Conservation (phyloP, 2,888 invertebrate species). For the Nasonovia ribisnigri region DNA sequence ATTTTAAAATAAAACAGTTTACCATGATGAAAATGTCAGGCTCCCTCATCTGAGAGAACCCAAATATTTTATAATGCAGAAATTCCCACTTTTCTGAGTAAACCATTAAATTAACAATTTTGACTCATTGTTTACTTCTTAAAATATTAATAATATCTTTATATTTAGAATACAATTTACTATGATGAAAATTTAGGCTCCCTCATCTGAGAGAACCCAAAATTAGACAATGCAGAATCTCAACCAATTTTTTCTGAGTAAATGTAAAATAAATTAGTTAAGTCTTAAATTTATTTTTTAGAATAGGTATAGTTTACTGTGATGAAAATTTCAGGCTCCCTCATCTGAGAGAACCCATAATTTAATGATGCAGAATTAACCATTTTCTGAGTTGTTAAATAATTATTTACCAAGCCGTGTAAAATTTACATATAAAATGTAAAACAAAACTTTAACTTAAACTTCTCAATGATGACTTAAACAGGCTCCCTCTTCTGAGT, state of each 20-base stretch:
- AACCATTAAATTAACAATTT: background rate
- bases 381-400: conserved; percentile 53
- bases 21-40: conserved; percentile 60
- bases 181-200: conserved; percentile 55
- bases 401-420: background rate
- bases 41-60: conserved; percentile 59
- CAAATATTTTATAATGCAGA: conserved; percentile 40
- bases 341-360: conserved; percentile 61
- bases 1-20: background rate
- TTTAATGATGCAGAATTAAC: conserved; percentile 42
- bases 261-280: no score
- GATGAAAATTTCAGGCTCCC: conserved; percentile 57
- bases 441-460: background rate
- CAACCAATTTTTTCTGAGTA: conserved; percentile 42
- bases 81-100: conserved; percentile 44
- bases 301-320: background rate
- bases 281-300: background rate
- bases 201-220: conserved; percentile 63
- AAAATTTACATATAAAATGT: background rate
- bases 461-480: conserved; percentile 44
- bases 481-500: conserved; percentile 63
- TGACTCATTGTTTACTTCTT: background rate
- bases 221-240: conserved; percentile 29
- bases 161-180: background rate
- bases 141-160: background rate